Evolutionary conservation across 23 tunicate genomes (phyloP), one percentile per base, ranked within the genome.

Genomic region (Phallusia fumigata): DNA sequence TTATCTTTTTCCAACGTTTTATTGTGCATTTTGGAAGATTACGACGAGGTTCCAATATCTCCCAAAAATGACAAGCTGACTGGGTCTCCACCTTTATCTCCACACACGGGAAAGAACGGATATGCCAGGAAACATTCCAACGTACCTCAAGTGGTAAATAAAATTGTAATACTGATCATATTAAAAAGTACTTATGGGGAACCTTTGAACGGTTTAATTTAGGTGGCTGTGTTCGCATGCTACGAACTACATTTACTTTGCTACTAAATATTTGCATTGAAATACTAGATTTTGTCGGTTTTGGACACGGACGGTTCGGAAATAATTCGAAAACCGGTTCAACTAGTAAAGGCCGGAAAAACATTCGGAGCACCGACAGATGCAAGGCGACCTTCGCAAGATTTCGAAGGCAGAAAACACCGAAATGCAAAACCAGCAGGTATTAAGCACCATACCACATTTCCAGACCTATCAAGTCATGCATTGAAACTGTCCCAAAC

Each of bases 241-340:
- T n/a, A n/a, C n/a, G n/a, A n/a, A n/a, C n/a, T n/a, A n/a, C n/a
- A n/a, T n/a, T n/a, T n/a, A n/a, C n/a, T n/a, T n/a, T n/a, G n/a
- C n/a, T n/a, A n/a, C n/a, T n/a, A n/a, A n/a, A 40, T 10, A 5
- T 40, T 40, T 40, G 10, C 11, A 1, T 16, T 21, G 13, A 6
- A 58, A 22, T 6, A 6, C 28, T 24, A 58, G 69, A 58, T 58
- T 58, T 24, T 58, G 26, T 58, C 69, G 26, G 69, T 58, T 24
- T 24, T 58, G 69, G 69, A 58, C 13, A 58, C 69, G 26, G 69
- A 58, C 28, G 69, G 69, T 2, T 58, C 69, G 13, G 69, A 58
- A 58, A 58, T 58, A 21, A 58, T 58, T 58, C 69, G 69, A 8
- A 58, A 58, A 58, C 69, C 69, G 3, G 69, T 58, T 58, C 69